Evolutionary conservation across 2,113 vertebrate genomes (phyloP).

Genomic region (Dermatemys mawii): DNA sequence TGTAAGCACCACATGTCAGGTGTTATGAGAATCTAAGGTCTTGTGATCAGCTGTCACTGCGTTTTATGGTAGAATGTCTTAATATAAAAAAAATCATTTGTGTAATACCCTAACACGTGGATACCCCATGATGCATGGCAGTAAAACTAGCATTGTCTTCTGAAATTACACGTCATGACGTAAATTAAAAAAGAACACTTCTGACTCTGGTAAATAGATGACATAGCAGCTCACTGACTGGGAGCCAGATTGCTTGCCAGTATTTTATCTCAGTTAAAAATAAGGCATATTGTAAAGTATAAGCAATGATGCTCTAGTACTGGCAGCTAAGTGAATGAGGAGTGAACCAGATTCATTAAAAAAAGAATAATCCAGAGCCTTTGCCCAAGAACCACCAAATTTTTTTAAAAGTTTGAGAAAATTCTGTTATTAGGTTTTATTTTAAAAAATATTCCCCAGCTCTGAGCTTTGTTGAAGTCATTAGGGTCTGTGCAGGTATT

Average conservation of each 20-base stretch:
- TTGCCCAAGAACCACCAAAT: neutral
- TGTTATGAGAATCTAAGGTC: constrained; percentile 24
- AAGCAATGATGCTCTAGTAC: too few species aligned
- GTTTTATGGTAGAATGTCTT: constrained; percentile 37
- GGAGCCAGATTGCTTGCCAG: too few species aligned
- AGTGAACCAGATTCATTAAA: neutral
- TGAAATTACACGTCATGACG: neutral
- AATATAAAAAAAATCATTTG: neutral
- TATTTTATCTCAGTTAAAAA: too few species aligned
- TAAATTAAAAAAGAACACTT: neutral
- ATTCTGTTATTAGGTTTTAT: neutral
- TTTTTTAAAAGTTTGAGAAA: neutral
- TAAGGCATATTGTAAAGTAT: too few species aligned
- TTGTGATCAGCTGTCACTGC: constrained; percentile 47
- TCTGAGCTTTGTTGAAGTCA: neutral
- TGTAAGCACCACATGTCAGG: neutral
- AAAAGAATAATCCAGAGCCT: neutral
- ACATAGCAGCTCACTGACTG: too few species aligned
- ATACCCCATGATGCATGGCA: neutral
- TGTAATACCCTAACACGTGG: neutral
- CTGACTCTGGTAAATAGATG: neutral
- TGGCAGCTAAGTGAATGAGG: neutral
- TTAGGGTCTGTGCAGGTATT: neutral
- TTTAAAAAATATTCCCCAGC: neutral
- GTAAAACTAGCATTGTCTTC: neutral